Evolutionary conservation across 2,888 invertebrate genomes (phyloP).

Genomic region (Torymus tubicola): DNA sequence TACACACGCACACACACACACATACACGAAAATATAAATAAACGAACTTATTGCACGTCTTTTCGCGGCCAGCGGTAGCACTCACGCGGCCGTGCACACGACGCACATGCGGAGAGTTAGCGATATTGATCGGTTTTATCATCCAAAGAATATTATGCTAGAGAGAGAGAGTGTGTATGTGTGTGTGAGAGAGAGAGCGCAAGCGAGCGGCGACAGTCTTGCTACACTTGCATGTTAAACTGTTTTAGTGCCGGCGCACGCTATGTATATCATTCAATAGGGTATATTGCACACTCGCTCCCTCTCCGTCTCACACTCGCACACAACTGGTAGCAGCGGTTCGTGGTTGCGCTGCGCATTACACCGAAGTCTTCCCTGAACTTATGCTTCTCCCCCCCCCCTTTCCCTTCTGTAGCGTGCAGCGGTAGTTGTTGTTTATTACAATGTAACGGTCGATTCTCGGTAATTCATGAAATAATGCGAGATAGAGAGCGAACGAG

Average conservation of each 20-base stretch:
- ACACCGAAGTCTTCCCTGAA: slow-evolving; percentile 20
- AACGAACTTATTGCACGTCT: slow-evolving; percentile 31
- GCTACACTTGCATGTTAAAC: slow-evolving; percentile 38
- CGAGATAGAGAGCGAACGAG: not conserved
- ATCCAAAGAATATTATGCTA: slow-evolving; percentile 44
- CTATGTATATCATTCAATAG: slow-evolving; percentile 28
- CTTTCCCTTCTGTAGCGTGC: not conserved
- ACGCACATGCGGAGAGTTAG: no score
- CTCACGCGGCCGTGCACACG: not conserved
- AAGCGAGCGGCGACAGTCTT: slow-evolving; percentile 33
- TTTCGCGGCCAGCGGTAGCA: no score
- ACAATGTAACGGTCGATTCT: slow-evolving; percentile 43
- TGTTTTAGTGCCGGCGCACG: slow-evolving; percentile 43
- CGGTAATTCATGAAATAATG: slow-evolving; percentile 22
- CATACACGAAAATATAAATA: slow-evolving; percentile 40
- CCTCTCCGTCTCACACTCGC: no score
- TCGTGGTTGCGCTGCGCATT: not conserved
- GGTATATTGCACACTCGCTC: slow-evolving; percentile 27
- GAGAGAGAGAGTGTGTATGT: no score
- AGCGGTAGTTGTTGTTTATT: slow-evolving; percentile 30
- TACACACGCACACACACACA: not conserved
- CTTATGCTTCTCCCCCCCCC: slow-evolving; percentile 7
- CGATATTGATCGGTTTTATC: slow-evolving; percentile 52
- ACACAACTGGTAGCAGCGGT: no score
- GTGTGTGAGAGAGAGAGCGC: no score